Conservation (phyloP, 1,140 invertebrate genomes). For the Drosophila albomicans region DNA sequence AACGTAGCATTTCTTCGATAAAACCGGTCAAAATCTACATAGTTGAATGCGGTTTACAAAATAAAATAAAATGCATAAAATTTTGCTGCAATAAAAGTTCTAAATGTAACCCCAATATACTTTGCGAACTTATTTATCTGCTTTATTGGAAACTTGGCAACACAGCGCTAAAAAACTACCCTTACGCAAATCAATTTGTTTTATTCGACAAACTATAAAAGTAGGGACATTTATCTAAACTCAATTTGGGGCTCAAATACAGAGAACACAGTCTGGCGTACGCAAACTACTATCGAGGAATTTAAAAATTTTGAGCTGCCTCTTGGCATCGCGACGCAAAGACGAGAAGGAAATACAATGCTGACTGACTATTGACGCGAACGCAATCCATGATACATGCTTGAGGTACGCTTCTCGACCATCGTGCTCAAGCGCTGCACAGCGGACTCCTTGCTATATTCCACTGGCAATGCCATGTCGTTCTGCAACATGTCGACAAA, state of each 20-base stretch:
- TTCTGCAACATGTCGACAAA: not conserved
- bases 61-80: too few species aligned
- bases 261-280: too few species aligned
- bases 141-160: too few species aligned
- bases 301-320: not conserved
- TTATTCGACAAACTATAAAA: not conserved
- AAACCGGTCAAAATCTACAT: too few species aligned
- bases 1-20: not conserved
- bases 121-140: too few species aligned
- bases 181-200: not conserved
- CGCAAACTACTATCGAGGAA: not conserved
- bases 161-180: too few species aligned
- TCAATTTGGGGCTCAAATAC: too few species aligned
- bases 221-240: not conserved
- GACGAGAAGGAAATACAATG: too few species aligned
- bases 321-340: too few species aligned
- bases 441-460: slow-evolving; percentile 50
- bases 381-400: slow-evolving; percentile 6
- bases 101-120: too few species aligned
- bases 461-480: slow-evolving; percentile 19
- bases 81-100: too few species aligned
- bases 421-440: slow-evolving; percentile 40
- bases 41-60: too few species aligned
- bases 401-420: not conserved
- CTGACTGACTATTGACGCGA: not conserved